These are phyloP conservation scores for Caiman crocodilus DNA, from an alignment of 2,797 vertebrate species.

Conservation along the genomic window DNA sequence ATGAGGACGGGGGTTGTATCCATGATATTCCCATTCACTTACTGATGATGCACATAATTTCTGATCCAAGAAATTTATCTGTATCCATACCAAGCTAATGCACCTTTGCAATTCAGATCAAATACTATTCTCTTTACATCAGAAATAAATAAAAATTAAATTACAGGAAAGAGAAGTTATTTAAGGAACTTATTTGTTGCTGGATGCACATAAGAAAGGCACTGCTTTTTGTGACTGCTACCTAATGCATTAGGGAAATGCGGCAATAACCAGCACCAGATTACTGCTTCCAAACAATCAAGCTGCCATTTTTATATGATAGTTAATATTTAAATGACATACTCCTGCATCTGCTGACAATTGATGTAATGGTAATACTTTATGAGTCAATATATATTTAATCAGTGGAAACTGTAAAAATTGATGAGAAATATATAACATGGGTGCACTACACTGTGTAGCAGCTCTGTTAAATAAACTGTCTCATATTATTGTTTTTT, in stretches of 20 bases:
- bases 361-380: conserved; percentile 91
- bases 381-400: conserved; percentile 96
- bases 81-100: conserved; percentile 61
- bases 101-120: conserved; percentile 67
- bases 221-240: conserved; percentile 65
- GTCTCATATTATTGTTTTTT: conserved; percentile 50
- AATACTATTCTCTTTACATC: conserved; percentile 44
- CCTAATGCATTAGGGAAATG: conserved; percentile 79
- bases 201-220: conserved; percentile 51
- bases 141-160: conserved; percentile 66
- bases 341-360: conserved; percentile 89
- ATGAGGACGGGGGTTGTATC: background rate
- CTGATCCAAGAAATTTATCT: conserved; percentile 58
- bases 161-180: conserved; percentile 68
- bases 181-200: conserved; percentile 57
- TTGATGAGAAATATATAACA: conserved; percentile 88
- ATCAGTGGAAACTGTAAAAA: conserved; percentile 92
- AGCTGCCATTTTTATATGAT: conserved; percentile 95
- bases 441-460: conserved; percentile 64
- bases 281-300: conserved; percentile 91
- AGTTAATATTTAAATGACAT: conserved; percentile 95
- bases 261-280: conserved; percentile 80
- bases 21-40: conserved; percentile 37
- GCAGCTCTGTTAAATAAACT: conserved; percentile 67
- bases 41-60: conserved; percentile 65